Percentiles rank a stretch among this genome's conserved stretches.
Evolutionary conservation across 2,113 vertebrate species (phyloP).

Genomic region (Menura novaehollandiae): DNA sequence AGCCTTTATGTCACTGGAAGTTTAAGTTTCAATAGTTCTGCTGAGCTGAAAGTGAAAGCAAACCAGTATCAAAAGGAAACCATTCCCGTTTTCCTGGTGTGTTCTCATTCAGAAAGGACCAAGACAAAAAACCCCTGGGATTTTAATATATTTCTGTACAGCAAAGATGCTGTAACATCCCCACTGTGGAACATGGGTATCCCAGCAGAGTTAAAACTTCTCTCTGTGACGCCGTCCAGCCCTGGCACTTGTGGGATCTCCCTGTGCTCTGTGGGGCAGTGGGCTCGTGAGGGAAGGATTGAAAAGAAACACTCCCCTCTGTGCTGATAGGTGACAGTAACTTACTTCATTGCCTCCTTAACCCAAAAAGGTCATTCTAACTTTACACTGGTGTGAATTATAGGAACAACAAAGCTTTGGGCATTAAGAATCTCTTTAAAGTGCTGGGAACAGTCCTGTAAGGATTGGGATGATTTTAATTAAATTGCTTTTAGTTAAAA

Average conservation of each 20-base stretch:
- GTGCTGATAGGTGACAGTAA: neutral
- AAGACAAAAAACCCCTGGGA: neutral
- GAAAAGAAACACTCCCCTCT: neutral
- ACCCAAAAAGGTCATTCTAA: neutral
- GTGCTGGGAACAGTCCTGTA: neutral
- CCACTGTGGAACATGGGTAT: neutral
- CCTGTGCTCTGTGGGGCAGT: rapidly evolving
- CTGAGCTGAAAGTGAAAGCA: neutral
- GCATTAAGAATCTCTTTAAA: neutral
- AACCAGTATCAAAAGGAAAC: neutral
- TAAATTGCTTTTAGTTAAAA: neutral
- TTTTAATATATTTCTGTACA: neutral
- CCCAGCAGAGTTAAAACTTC: neutral
- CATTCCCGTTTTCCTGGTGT: neutral
- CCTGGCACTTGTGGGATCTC: neutral
- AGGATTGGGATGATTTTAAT: neutral
- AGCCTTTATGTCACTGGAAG: neutral
- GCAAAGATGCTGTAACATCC: neutral
- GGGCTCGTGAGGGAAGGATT: neutral
- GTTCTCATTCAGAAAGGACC: neutral
- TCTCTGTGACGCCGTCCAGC: rapidly evolving
- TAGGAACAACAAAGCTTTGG: neutral
- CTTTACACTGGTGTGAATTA: neutral
- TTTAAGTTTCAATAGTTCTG: neutral
- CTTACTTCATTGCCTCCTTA: neutral